These are phyloP conservation scores for Odontomyia ornata DNA, from an alignment of 2,888 invertebrate genomes.

Conservation along the genomic window DNA sequence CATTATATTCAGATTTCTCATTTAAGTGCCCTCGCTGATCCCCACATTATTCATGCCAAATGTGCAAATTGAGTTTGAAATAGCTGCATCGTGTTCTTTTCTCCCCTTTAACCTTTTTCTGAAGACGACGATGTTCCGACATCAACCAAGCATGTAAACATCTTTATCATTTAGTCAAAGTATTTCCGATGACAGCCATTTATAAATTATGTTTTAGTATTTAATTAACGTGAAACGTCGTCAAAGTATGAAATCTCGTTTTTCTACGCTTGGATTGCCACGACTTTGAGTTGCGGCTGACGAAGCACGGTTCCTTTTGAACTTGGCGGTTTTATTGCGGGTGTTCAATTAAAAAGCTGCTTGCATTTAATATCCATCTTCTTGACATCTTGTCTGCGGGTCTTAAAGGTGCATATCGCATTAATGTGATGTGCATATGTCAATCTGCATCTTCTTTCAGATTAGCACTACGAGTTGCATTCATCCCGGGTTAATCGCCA, in stretches of 20 bases:
- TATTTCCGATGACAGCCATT: constrained; percentile 32
- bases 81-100: too few species aligned
- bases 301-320: constrained; percentile 33
- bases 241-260: constrained; percentile 37
- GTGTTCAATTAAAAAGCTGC: background rate
- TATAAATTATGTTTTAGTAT: constrained; percentile 38
- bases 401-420: background rate
- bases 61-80: too few species aligned
- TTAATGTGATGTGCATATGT: too few species aligned
- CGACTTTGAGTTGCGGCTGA: background rate
- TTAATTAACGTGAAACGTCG: constrained; percentile 40
- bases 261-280: constrained; percentile 15
- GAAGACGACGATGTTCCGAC: background rate
- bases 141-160: constrained; percentile 4
- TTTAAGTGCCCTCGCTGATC: too few species aligned
- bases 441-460: background rate
- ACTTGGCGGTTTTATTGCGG: constrained; percentile 23
- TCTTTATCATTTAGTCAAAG: constrained; percentile 12
- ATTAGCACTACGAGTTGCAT: background rate
- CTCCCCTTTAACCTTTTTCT: too few species aligned
- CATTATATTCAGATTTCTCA: too few species aligned
- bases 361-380: too few species aligned
- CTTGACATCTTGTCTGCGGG: too few species aligned
- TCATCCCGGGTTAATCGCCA: too few species aligned
- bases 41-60: too few species aligned